Percentiles rank a stretch among this genome's conserved stretches.
Conservation (phyloP, 1,140 invertebrate species). For the Lamellibrachia luymesi region DNA sequence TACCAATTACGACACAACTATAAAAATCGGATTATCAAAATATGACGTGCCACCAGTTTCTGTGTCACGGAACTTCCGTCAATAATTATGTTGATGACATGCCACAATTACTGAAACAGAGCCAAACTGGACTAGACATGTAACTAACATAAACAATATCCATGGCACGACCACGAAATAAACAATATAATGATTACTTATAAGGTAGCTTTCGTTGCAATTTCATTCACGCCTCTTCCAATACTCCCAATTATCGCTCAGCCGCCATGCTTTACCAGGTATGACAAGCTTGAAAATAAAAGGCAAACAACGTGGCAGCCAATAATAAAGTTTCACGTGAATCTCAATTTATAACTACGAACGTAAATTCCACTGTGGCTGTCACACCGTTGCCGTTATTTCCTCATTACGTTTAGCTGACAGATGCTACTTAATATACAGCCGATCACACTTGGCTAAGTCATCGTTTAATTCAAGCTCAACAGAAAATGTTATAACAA, state of each 20-base stretch:
- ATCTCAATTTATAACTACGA: background rate
- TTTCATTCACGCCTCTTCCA: background rate
- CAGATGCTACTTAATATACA: background rate
- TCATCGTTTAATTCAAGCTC: background rate
- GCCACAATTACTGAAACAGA: too few species aligned
- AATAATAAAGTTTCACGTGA: background rate
- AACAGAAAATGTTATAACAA: background rate
- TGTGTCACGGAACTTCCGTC: too few species aligned
- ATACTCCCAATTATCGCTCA: background rate
- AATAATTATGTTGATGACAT: too few species aligned
- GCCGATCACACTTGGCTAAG: background rate
- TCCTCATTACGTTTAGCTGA: background rate
- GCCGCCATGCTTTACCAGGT: background rate
- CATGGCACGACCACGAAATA: too few species aligned
- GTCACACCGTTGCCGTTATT: background rate
- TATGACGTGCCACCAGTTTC: too few species aligned
- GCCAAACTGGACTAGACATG: too few species aligned
- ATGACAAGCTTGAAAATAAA: background rate
- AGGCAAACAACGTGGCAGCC: background rate
- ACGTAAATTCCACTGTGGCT: background rate
- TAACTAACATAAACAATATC: too few species aligned
- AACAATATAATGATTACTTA: background rate
- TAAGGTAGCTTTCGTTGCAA: background rate
- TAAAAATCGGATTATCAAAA: too few species aligned
- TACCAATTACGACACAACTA: too few species aligned